These are phyloP conservation scores for Sminthopsis crassicaudata DNA, from an alignment of 2,113 vertebrate species.

Conservation along the genomic window DNA sequence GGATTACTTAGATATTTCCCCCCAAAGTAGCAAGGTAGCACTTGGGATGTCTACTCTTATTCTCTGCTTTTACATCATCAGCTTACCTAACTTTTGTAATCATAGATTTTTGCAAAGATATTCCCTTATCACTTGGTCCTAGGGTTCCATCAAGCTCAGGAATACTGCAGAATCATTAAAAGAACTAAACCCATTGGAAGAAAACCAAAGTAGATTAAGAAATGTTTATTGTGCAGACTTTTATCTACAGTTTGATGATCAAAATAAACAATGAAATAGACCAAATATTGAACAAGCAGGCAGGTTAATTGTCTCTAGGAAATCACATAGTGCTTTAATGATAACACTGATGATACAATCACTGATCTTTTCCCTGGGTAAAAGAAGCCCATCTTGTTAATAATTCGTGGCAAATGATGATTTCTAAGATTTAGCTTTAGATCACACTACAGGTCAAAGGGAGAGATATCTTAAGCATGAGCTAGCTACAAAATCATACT, in stretches of 20 bases:
- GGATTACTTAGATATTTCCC: neutral
- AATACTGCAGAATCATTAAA: neutral
- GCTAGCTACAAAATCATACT: neutral
- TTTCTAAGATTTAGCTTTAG: neutral
- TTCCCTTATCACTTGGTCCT: neutral
- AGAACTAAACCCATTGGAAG: neutral
- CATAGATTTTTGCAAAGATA: neutral
- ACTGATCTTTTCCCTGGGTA: neutral
- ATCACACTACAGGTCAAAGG: neutral
- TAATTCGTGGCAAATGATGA: neutral
- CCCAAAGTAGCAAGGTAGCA: neutral
- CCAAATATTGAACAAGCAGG: neutral
- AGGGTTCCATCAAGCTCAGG: neutral
- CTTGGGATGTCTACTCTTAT: neutral
- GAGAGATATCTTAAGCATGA: neutral
- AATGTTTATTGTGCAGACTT: neutral
- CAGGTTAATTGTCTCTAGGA: neutral
- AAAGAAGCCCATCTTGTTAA: neutral
- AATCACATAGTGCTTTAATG: neutral
- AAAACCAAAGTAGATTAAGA: neutral
- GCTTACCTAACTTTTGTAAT: neutral
- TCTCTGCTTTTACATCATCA: neutral
- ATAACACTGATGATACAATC: too few relatives aligned
- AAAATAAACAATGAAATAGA: neutral
- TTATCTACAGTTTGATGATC: neutral